phyloP scores from a whole-genome alignment of 1,140 invertebrate species.

The Harpegnathos saltator region DNA sequence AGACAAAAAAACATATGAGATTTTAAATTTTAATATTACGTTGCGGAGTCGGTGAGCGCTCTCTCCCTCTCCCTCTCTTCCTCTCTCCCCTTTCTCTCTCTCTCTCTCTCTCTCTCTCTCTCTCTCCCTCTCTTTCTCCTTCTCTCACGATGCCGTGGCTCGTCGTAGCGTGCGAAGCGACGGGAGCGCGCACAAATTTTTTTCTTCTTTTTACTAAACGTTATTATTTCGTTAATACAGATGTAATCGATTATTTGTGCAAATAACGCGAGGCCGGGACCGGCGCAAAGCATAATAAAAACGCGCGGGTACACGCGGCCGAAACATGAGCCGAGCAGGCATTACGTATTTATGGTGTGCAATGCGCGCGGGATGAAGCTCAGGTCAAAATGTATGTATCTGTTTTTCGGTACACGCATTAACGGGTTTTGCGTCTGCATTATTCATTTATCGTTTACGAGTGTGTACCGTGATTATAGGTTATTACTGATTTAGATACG shows the following conservation, averaged over 20 bases:
- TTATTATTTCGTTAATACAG: conserved; percentile 25
- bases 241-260: conserved; percentile 24
- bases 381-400: conserved; percentile 37
- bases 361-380: not conserved
- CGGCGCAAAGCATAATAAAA: not conserved
- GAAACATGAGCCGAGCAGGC: conserved; percentile 30
- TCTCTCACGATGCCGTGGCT: too few relatives aligned
- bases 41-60: not conserved
- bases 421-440: conserved; percentile 47
- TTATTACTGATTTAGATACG: conserved; percentile 26
- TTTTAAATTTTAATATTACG: conserved; percentile 50
- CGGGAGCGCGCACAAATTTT: too few relatives aligned
- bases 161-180: not conserved
- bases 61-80: not conserved
- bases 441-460: conserved; percentile 50
- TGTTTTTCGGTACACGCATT: conserved; percentile 51
- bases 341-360: conserved; percentile 28
- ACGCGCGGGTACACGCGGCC: conserved; percentile 6
- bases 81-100: not conserved
- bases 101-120: not conserved
- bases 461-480: conserved; percentile 43
- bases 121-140: not conserved
- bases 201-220: not conserved
- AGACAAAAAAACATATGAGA: conserved; percentile 54
- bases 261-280: not conserved